Conservation (phyloP, 2,113 vertebrate species). For the Malurus melanocephalus region DNA sequence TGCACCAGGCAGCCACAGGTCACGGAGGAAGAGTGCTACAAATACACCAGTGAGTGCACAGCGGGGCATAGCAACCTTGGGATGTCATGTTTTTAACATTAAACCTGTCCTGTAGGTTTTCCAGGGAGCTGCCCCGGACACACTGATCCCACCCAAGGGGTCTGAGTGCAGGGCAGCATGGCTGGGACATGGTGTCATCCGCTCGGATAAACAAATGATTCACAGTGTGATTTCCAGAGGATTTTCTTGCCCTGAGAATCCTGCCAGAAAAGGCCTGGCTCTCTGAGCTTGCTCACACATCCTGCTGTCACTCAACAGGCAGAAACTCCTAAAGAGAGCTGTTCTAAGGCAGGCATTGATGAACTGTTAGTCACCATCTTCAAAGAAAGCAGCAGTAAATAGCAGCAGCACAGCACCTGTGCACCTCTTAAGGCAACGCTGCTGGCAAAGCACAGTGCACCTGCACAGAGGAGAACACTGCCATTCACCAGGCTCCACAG, state of each 20-base stretch:
- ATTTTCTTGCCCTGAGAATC: conserved; percentile 59
- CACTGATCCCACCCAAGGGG: not conserved
- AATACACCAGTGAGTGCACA: not conserved
- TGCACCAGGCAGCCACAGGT: no score
- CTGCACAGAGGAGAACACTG: not conserved
- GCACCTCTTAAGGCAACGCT: not conserved
- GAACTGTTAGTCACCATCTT: conserved; percentile 54
- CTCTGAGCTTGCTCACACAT: conserved; percentile 60
- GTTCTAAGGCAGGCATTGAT: not conserved
- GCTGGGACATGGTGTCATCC: conserved; percentile 52
- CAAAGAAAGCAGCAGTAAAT: conserved; percentile 53
- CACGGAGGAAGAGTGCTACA: not conserved
- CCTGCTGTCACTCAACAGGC: conserved; percentile 64
- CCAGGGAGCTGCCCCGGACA: not conserved
- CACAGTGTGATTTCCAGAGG: conserved; percentile 53
- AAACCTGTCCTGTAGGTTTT: not conserved
- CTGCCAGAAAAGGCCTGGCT: conserved; percentile 65
- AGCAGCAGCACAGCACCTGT: not conserved
- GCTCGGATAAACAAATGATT: conserved; percentile 55
- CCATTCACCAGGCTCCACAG: not conserved
- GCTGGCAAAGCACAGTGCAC: not conserved
- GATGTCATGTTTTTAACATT: not conserved
- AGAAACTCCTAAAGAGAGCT: conserved; percentile 30
- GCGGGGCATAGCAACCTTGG: not conserved
- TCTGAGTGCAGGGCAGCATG: not conserved